phyloP scores from a whole-genome alignment of 2,113 vertebrate genomes.

The Leptodactylus fuscus region DNA sequence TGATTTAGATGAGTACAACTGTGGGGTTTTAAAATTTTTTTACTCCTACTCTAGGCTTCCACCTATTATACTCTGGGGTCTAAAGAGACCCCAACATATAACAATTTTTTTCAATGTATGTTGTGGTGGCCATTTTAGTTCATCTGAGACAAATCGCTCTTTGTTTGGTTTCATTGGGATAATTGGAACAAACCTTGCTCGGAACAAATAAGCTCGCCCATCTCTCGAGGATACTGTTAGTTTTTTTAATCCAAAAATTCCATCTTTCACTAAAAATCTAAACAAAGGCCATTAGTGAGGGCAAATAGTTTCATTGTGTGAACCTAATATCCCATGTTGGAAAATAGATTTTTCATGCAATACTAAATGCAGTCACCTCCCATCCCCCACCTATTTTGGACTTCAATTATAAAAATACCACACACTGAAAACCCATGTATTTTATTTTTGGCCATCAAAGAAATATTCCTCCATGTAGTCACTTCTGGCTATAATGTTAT shows the following conservation, averaged over 20 bases:
- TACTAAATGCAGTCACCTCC: background rate
- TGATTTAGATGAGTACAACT: too few species aligned
- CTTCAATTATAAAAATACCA: background rate
- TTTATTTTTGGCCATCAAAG: conserved; percentile 26
- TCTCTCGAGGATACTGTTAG: background rate
- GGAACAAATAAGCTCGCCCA: too few species aligned
- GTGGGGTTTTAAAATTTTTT: too few species aligned
- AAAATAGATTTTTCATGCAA: background rate
- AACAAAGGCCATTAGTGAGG: background rate
- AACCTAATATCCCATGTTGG: background rate
- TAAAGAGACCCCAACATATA: too few species aligned
- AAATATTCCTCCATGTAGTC: conserved; percentile 15
- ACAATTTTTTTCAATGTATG: too few species aligned
- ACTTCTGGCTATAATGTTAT: background rate
- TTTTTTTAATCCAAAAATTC: background rate
- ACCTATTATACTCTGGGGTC: too few species aligned
- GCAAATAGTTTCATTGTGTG: background rate
- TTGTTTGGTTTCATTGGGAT: too few species aligned
- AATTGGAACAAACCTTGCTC: too few species aligned
- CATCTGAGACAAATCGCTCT: too few species aligned
- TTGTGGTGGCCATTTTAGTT: too few species aligned
- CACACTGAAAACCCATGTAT: background rate
- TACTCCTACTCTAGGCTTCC: too few species aligned
- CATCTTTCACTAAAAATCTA: background rate
- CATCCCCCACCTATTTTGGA: background rate